Percentiles rank a stretch among this genome's conserved stretches.
phyloP scores from a whole-genome alignment of 2,113 vertebrate genomes.

The Sterna hirundo region DNA sequence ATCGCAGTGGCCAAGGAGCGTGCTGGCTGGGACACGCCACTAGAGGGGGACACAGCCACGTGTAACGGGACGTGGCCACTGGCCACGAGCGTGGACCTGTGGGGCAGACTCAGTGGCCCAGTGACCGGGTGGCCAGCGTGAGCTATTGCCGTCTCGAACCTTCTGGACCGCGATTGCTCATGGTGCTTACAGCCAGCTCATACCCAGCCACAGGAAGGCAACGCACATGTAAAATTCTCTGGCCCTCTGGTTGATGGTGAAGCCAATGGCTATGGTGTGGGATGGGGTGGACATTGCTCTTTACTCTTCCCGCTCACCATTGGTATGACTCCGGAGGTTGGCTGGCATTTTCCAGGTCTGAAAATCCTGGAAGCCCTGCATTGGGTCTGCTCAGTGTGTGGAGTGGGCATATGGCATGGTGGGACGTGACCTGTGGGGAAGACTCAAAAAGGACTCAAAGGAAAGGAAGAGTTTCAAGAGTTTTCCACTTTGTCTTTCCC shows the following conservation, averaged over 20 bases:
- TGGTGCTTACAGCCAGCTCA: not conserved
- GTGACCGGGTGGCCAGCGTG: accelerated
- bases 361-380: not conserved
- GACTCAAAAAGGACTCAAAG: not conserved
- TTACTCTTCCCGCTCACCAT: accelerated
- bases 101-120: not conserved
- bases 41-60: slow-evolving; percentile 62
- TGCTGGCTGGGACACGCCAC: slow-evolving; percentile 38
- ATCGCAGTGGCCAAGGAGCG: not conserved
- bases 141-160: accelerated
- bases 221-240: accelerated
- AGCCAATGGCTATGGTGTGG: not conserved
- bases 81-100: not conserved
- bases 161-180: not conserved
- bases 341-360: not conserved
- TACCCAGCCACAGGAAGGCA: not conserved
- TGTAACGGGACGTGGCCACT: not conserved
- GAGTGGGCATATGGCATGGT: not conserved
- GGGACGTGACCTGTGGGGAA: not conserved
- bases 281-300: not conserved
- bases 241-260: not conserved
- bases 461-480: not conserved
- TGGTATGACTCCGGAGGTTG: not conserved
- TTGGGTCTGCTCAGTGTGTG: not conserved
- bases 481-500: not conserved